These are phyloP conservation scores for Sinonovacula constricta DNA, from an alignment of 1,140 invertebrate genomes.

Conservation along the genomic window DNA sequence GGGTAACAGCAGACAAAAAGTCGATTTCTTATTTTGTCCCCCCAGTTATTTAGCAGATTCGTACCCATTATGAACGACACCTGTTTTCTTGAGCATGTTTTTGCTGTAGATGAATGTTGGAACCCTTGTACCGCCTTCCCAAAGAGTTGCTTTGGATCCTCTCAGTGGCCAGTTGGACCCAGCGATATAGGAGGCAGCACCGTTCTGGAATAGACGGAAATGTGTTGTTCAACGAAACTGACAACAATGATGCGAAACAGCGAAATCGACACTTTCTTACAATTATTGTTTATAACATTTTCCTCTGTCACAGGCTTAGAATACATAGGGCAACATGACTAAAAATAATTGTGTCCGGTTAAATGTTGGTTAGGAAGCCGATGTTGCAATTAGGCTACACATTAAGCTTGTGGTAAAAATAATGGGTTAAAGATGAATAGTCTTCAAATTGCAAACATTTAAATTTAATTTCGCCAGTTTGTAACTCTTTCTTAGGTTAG, in stretches of 20 bases:
- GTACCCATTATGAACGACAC: conserved; percentile 55
- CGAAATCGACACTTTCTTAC: neutral
- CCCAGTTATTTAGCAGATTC: too few relatives aligned
- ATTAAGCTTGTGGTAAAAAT: too few relatives aligned
- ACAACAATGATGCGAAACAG: too few relatives aligned
- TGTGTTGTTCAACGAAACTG: neutral
- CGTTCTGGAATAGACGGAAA: conserved; percentile 73
- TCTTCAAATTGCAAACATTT: too few relatives aligned
- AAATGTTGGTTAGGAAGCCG: too few relatives aligned
- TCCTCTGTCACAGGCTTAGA: too few relatives aligned
- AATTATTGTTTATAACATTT: conserved; percentile 4
- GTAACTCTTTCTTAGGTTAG: too few relatives aligned
- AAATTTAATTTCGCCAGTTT: too few relatives aligned
- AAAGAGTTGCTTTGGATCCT: conserved; percentile 70
- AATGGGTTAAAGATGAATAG: too few relatives aligned
- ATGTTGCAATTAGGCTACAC: too few relatives aligned
- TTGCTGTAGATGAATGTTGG: conserved; percentile 66
- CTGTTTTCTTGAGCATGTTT: conserved; percentile 50
- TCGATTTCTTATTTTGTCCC: too few relatives aligned
- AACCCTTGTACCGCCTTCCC: conserved; percentile 71
- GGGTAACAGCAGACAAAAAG: too few relatives aligned
- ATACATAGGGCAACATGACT: neutral
- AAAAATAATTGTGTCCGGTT: neutral
- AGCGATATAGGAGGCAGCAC: conserved; percentile 71
- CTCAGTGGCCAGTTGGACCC: conserved; percentile 70